These are phyloP conservation scores for Teleogryllus oceanicus DNA, from an alignment of 2,888 invertebrate genomes.

Conservation along the genomic window DNA sequence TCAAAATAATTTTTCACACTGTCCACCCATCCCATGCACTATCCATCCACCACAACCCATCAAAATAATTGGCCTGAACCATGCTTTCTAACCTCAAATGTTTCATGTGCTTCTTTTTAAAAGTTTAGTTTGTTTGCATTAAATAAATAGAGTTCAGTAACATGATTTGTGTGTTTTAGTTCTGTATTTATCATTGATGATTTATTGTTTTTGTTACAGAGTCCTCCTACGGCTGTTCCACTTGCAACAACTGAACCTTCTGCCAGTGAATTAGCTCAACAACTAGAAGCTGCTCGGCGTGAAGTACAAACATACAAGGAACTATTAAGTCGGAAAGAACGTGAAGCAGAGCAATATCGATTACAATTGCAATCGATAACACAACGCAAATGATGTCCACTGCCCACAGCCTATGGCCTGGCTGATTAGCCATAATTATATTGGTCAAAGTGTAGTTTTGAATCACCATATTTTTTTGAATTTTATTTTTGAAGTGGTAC, in stretches of 20 bases:
- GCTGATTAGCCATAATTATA: no score
- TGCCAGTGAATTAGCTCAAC: slow-evolving; percentile 44
- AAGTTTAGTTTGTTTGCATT: no score
- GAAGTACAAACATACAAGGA: slow-evolving; percentile 47
- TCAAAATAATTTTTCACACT: no score
- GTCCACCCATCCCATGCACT: no score
- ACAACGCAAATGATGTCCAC: slow-evolving; percentile 23
- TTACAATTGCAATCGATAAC: slow-evolving; percentile 42
- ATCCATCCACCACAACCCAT: no score
- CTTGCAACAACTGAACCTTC: neutral
- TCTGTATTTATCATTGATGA: neutral
- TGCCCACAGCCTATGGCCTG: no score
- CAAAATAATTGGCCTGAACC: no score
- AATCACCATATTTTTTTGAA: no score
- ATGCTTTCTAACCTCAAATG: no score
- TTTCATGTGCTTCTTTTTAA: no score
- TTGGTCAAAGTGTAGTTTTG: no score
- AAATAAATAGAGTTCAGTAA: neutral
- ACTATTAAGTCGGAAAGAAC: slow-evolving; percentile 46
- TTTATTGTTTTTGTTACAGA: neutral
- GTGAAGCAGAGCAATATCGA: slow-evolving; percentile 49
- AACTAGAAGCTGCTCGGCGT: slow-evolving; percentile 46
- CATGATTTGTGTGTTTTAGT: neutral
- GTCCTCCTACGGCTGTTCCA: neutral
- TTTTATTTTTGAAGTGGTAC: no score